These are phyloP conservation scores for Caenorhabditis sinica DNA, from an alignment of 2,888 invertebrate species.

Conservation along the genomic window DNA sequence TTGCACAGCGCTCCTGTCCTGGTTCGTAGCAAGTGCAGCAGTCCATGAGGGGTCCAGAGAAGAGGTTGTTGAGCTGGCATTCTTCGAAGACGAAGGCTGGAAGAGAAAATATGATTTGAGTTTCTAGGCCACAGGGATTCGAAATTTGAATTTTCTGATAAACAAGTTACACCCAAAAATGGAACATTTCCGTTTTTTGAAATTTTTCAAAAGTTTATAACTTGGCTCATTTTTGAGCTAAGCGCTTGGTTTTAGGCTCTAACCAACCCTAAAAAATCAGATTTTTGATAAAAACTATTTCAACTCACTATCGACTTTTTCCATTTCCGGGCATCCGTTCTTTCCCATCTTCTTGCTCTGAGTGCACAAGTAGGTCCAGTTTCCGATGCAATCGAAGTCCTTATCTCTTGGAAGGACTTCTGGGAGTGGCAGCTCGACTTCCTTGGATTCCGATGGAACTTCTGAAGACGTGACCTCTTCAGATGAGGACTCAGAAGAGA, in stretches of 20 bases:
- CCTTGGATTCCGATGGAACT: neutral
- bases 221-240: neutral
- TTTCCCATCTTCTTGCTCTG: neutral
- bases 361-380: neutral
- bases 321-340: neutral
- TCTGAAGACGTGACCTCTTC: neutral
- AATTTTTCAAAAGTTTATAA: neutral
- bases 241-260: neutral
- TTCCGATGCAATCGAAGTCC: neutral
- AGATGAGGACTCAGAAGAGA: neutral
- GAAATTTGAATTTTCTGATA: neutral
- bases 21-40: neutral
- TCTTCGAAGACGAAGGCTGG: neutral
- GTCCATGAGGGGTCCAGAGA: neutral
- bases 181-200: neutral
- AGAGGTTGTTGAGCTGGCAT: neutral
- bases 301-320: neutral
- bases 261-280: neutral
- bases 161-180: neutral
- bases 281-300: neutral
- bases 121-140: neutral
- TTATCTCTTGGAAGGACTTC: neutral
- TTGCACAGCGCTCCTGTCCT: neutral
- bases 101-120: neutral
- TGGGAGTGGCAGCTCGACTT: neutral